These are phyloP conservation scores for Chionomys nivalis DNA, from an alignment of 2,113 vertebrate genomes.

Conservation along the genomic window DNA sequence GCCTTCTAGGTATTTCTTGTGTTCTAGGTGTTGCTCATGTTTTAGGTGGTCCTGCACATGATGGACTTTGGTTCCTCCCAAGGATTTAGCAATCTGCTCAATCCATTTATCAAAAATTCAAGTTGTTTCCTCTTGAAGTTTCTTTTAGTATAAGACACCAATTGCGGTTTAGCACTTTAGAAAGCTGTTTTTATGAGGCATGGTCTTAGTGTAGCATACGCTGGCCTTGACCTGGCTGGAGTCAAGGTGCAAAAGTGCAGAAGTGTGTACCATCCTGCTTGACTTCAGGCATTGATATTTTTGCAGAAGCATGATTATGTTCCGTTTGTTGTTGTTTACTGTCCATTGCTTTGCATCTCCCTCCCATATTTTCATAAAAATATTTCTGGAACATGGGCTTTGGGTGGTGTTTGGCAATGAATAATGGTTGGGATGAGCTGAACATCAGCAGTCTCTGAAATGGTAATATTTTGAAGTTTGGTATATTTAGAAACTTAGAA, in stretches of 20 bases:
- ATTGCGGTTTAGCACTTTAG: conserved; percentile 9
- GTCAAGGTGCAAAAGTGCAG: not conserved
- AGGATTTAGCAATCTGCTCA: conserved; percentile 44
- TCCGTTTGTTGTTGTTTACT: not conserved
- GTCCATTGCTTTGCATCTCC: not conserved
- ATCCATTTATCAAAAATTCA: conserved; percentile 29
- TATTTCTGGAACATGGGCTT: not conserved
- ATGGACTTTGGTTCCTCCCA: conserved; percentile 19
- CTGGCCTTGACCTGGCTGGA: not conserved
- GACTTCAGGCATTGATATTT: not conserved
- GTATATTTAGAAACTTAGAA: not conserved
- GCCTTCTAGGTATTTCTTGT: not conserved
- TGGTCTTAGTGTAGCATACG: not conserved
- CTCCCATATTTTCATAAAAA: not conserved
- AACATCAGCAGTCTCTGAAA: not conserved
- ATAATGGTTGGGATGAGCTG: not conserved
- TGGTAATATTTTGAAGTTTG: conserved; percentile 3
- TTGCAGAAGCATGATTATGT: not conserved
- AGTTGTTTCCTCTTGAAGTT: conserved; percentile 39
- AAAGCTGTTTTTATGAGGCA: not conserved
- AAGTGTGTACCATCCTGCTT: not conserved
- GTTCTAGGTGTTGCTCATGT: not conserved
- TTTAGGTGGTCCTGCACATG: conserved; percentile 9
- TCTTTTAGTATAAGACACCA: conserved; percentile 44
- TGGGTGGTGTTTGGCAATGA: not conserved